Evolutionary conservation across 2,797 vertebrate species (phyloP), one percentile per base, ranked within the genome.

Genomic region (Myotis planiceps): DNA sequence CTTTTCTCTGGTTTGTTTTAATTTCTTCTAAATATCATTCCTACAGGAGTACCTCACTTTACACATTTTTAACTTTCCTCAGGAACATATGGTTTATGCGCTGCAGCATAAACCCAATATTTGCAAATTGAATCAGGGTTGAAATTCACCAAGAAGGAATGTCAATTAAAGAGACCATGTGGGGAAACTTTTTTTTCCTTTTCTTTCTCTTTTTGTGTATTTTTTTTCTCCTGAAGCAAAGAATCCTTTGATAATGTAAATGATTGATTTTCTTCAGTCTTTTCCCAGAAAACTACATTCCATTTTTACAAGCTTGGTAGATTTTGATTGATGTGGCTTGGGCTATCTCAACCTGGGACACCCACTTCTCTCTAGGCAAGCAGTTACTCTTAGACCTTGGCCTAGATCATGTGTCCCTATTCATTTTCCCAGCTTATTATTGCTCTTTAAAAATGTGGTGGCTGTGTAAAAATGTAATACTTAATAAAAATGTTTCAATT

Each of bases 1-100:
- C 34, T 97, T 96, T 90, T 76, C 81, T 88, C 86, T 91, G 58
- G 47, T 68, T 89, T 96, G 68, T 94, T 96, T 94, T 90, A 93
- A 72, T 94, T 96, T 89, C 74, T 92, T 83, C 76, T 94, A 94
- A 88, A 95, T 85, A 94, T 86, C 84, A 25, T 88, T 88, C 53
- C 60, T 95, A 86, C 9, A 90, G 34, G 60, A 79, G 65, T 93
- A 71, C 97, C 81, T 95, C 80, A 74, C 49, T 96, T 96, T 88
- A 90, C 42, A 90, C 69, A 74, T 60, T n/a, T 68, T 90, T 51
- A 92, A 82, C 18, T 86, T 53, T 90, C 34, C 47, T 94, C 27
- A 16, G 63, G 42, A 96, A 92, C 80, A 83, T 83, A 49, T 47
- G 55, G 39, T 72, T 92, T 92, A 90, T 90, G 88, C 37, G n/a